A percentile compares a stretch with the other conserved stretches of the same genome.
phyloP scores from a whole-genome alignment of 2,797 vertebrate genomes.

The Nannoperca obscura region DNA sequence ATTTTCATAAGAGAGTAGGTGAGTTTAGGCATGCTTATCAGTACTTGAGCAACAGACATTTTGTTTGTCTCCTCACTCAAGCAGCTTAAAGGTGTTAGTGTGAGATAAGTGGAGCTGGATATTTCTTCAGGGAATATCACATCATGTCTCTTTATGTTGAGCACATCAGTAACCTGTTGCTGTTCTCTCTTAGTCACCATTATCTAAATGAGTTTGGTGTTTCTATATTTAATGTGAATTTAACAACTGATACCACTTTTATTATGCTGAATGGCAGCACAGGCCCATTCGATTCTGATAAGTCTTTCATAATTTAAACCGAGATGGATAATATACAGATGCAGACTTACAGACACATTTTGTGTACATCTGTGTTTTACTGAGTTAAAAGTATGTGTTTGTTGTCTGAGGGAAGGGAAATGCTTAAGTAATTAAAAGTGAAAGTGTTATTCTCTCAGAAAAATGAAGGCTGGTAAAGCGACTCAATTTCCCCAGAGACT shows the following conservation, averaged over 20 bases:
- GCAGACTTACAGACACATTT: background rate
- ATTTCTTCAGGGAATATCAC: constrained; percentile 51
- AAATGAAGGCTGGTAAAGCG: background rate
- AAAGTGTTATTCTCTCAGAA: constrained; percentile 9
- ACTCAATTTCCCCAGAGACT: constrained; percentile 2
- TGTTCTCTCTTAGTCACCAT: constrained; percentile 31
- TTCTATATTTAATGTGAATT: constrained; percentile 48
- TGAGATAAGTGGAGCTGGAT: constrained; percentile 69
- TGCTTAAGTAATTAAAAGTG: constrained; percentile 1
- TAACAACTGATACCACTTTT: constrained; percentile 47
- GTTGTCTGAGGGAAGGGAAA: background rate
- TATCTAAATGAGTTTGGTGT: constrained; percentile 62
- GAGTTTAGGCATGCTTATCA: constrained; percentile 61
- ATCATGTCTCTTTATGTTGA: constrained; percentile 48
- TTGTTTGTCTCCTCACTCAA: constrained; percentile 64
- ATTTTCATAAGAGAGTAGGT: constrained; percentile 49
- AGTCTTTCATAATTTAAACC: constrained; percentile 24
- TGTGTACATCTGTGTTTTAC: constrained; percentile 11
- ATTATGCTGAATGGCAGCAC: constrained; percentile 30
- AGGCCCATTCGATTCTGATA: constrained; percentile 18
- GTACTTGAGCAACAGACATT: constrained; percentile 53
- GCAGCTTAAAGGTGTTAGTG: constrained; percentile 72
- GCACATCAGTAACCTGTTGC: constrained; percentile 54
- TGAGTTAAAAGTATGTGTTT: constrained; percentile 1
- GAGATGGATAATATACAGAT: constrained; percentile 8